Evolutionary conservation across 2,797 vertebrate genomes (phyloP), one percentile per base, ranked within the genome.

Genomic region (Chloroceryle amazona): DNA sequence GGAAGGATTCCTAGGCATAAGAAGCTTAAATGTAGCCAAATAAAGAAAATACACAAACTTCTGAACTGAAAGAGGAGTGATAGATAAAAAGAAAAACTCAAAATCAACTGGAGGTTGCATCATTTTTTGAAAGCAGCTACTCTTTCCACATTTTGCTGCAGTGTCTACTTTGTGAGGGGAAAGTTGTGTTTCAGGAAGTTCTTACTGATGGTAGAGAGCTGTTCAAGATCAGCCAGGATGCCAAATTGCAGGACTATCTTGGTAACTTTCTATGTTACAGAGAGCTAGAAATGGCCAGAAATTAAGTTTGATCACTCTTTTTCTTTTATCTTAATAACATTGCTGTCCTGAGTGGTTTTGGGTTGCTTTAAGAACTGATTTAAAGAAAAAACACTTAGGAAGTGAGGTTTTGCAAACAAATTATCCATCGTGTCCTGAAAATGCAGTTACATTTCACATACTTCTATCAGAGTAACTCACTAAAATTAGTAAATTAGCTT

Each of bases 401-500:
- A 96, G 41, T 62, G 49, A 91, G 52, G 13, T 86, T 96, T 91
- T 79, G 46, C 55, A 73, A 92, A 91, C 28, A 83, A 82, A 86
- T 92, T 90, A 51, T 25, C 28, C 35, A 15, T 18, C 81, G 84
- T 52, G 31, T 81, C 57, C 68, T 95, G 70, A 81, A 91, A 89
- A 92, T 23, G 35, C 49, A 74, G 52, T 85, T 93, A 10, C 4
- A 17, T 73, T 94, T 96, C 65, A 54, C 57, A 22, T 75, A 37
- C 33, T 76, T 96, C 55, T 54, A 81, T 91, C 86, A 92, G 52
- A n/a, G 41, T 91, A 73, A 93, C 42, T 92, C 61, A 95, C 61
- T 81, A 57, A 94, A 95, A 75, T 49, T 35, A 96, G 25, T 60
- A 66, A 42, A 91, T 25, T 15, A 54, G 15, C 14, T 88, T 95